Evolutionary conservation across 2,888 invertebrate species (phyloP), one percentile per base, ranked within the genome.

Genomic region (Shargacucullia verbasci): DNA sequence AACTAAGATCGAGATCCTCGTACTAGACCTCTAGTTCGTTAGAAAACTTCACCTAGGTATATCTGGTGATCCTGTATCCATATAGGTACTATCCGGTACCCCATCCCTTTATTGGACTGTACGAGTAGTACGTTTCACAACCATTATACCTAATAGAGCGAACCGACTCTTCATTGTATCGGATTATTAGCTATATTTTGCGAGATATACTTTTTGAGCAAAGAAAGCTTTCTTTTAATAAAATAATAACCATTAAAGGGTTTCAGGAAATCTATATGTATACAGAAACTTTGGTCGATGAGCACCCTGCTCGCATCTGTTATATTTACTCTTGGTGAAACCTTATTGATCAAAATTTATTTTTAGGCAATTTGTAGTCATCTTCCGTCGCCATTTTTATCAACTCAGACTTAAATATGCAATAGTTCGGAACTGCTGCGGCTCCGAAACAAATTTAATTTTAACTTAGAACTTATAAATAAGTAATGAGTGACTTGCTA

Each of bases 381-480:
- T 12, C 39, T 44, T 44, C 10, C 43, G 15, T 37, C 43, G 12
- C 15, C 20, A n/a, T n/a, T n/a, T n/a, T n/a, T n/a, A n/a, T n/a
- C n/a, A n/a, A n/a, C n/a, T n/a, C n/a, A n/a, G n/a, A n/a, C n/a
- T n/a, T n/a, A n/a, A 44, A 40, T 41, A 54, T 52, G 48, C 44
- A 44, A 33, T 27, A 47, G 38, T 48, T 35, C 15, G n/a, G 39
- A 57, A 57, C 50, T 35, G 41, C n/a, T 38, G 46, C 10, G n/a
- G 53, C 27, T 38, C 34, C 27, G 0, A 10, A 56, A 73, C 70
- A 56, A 63, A 63, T 62, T 69, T 53, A 63, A 72, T 73, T 59
- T 63, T 45, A 60, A 62, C 57, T 70, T 40, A 10, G 11, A 47
- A 35, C 41, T 67, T 58, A 66, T 69, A 75, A 65, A 74, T 65